Evolutionary conservation across 2,113 vertebrate species (phyloP).

Genomic region (Pseudonaja textilis): DNA sequence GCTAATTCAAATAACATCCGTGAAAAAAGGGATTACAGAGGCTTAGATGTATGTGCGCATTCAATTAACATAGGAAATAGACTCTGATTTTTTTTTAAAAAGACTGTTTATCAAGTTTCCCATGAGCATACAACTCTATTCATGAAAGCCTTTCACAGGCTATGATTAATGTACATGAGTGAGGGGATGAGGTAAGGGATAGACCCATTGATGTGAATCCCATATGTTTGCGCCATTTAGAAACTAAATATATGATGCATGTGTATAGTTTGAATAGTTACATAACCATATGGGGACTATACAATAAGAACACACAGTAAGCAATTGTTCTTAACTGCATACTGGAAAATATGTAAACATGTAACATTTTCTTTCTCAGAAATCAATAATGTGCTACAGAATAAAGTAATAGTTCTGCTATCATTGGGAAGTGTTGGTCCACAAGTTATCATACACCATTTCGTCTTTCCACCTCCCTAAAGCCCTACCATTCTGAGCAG

Average conservation of each 20-base stretch:
- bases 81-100: background rate
- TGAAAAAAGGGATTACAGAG: background rate
- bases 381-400: slow-evolving; percentile 14
- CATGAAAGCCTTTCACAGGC: background rate
- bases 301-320: background rate
- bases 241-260: background rate
- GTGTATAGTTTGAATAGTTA: background rate
- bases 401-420: background rate
- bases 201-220: background rate
- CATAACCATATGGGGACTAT: background rate
- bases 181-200: background rate
- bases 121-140: background rate
- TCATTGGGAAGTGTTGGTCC: background rate
- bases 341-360: background rate
- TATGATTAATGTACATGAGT: background rate
- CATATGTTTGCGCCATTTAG: background rate
- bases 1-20: background rate
- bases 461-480: background rate
- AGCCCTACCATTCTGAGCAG: background rate
- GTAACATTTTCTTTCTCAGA: slow-evolving; percentile 16
- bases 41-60: background rate
- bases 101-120: background rate
- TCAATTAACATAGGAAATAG: background rate
- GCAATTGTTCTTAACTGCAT: background rate
- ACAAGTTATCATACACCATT: background rate